Conservation (phyloP, 2,113 vertebrate species). For the Coturnix japonica region DNA sequence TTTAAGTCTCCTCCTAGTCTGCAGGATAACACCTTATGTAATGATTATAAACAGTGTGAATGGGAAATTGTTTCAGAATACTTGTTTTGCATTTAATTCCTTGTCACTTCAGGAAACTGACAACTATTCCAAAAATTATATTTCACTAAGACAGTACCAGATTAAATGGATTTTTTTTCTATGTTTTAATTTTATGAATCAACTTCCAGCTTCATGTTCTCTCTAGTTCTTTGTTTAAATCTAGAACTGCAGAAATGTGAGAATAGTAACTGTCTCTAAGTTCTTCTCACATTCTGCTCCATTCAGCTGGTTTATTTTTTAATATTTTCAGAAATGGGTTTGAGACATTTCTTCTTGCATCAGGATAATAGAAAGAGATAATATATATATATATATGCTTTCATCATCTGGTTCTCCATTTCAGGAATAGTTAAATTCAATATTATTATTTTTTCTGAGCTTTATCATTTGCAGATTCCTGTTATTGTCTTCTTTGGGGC, state of each 20-base stretch:
- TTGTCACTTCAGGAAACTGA: constrained; percentile 13
- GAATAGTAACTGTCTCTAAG: constrained; percentile 42
- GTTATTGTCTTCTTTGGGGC: neutral
- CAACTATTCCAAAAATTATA: constrained; percentile 1
- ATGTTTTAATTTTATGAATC: constrained; percentile 20
- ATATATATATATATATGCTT: neutral
- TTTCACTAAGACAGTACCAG: constrained; percentile 12
- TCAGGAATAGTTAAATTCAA: constrained; percentile 8
- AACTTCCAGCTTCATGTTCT: constrained; percentile 14
- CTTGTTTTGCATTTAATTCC: constrained; percentile 24
- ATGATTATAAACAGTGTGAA: neutral
- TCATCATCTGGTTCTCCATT: constrained; percentile 28
- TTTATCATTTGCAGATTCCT: constrained; percentile 33
- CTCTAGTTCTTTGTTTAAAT: constrained; percentile 35
- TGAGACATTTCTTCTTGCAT: neutral
- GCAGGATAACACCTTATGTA: neutral
- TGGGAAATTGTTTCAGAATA: neutral
- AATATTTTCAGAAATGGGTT: constrained; percentile 34
- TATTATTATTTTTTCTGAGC: constrained; percentile 21
- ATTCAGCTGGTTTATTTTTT: constrained; percentile 45
- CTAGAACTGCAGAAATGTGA: neutral
- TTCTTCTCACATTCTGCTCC: constrained; percentile 36
- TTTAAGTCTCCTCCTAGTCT: neutral
- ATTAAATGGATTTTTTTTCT: neutral
- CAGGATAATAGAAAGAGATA: constrained; percentile 15